Evolutionary conservation across 2,113 vertebrate species (phyloP).

Genomic region (Hydropotes inermis): DNA sequence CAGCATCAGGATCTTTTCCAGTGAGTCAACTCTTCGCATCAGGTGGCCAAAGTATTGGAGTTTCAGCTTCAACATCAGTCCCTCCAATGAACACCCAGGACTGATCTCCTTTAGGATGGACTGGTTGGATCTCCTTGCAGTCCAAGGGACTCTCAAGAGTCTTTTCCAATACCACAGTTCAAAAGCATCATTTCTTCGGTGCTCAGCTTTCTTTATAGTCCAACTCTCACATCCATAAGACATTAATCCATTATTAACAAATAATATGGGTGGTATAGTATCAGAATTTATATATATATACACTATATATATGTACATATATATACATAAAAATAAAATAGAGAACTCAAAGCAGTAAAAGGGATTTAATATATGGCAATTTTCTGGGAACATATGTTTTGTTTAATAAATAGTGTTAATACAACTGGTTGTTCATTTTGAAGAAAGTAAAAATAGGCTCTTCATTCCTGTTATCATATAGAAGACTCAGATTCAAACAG

Average conservation of each 20-base stretch:
- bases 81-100: too few relatives aligned
- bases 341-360: neutral
- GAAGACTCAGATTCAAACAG: neutral
- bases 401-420: neutral
- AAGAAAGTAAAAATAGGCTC: neutral
- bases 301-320: neutral
- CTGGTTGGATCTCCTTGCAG: too few relatives aligned
- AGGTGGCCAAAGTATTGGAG: too few relatives aligned
- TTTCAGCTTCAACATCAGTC: too few relatives aligned
- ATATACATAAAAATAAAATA: neutral
- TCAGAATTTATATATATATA: neutral
- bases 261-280: neutral
- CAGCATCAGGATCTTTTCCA: too few relatives aligned
- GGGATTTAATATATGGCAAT: neutral
- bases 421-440: neutral
- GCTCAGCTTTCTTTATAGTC: too few relatives aligned
- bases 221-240: neutral
- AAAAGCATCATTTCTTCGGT: too few relatives aligned
- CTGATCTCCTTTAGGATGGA: too few relatives aligned
- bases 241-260: neutral
- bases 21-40: too few relatives aligned
- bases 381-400: neutral
- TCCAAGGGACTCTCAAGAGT: too few relatives aligned
- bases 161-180: too few relatives aligned
- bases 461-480: neutral